Evolutionary conservation across 30 jellyfish, hydroid and myxozoan species (phyloP).

Genomic region (Turritopsis rubra): DNA sequence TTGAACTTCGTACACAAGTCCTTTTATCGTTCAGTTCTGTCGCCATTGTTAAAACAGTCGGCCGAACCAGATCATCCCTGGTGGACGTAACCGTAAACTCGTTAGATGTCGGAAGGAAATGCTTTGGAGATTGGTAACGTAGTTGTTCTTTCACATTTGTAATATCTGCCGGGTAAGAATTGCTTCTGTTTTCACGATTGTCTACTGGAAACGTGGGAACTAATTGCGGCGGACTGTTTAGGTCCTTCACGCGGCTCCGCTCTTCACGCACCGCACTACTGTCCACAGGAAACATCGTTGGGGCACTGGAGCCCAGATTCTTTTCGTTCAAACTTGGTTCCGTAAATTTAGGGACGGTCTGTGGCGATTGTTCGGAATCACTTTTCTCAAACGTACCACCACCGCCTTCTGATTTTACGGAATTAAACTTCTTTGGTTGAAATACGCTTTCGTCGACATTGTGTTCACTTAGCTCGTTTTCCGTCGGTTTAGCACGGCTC

Average conservation of each 20-base stretch:
- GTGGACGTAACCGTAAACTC: background rate
- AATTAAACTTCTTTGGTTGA: background rate
- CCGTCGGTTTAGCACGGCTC: conserved; percentile 19
- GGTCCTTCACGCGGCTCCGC: background rate
- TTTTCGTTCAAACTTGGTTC: background rate
- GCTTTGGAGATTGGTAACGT: conserved; percentile 25
- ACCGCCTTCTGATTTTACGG: background rate
- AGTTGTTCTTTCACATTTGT: conserved; percentile 21
- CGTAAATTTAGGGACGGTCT: background rate
- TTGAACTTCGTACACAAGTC: conserved; percentile 13
- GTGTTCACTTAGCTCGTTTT: background rate
- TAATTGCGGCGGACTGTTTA: conserved; percentile 17
- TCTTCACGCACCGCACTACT: background rate
- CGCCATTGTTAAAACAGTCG: conserved; percentile 16
- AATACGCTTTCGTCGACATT: background rate
- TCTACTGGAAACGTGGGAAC: conserved; percentile 4
- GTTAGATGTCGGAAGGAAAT: conserved; percentile 7
- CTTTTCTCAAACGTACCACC: background rate
- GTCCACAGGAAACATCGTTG: background rate
- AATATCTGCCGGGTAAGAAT: conserved; percentile 28
- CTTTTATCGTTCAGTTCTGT: background rate
- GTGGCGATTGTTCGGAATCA: conserved; percentile 14
- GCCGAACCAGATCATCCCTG: background rate
- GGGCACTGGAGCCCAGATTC: background rate
- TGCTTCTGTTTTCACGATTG: background rate